A percentile compares a stretch with the other conserved stretches of the same genome.
Conservation (phyloP, 2,797 vertebrate genomes). For the Psittacula echo region DNA sequence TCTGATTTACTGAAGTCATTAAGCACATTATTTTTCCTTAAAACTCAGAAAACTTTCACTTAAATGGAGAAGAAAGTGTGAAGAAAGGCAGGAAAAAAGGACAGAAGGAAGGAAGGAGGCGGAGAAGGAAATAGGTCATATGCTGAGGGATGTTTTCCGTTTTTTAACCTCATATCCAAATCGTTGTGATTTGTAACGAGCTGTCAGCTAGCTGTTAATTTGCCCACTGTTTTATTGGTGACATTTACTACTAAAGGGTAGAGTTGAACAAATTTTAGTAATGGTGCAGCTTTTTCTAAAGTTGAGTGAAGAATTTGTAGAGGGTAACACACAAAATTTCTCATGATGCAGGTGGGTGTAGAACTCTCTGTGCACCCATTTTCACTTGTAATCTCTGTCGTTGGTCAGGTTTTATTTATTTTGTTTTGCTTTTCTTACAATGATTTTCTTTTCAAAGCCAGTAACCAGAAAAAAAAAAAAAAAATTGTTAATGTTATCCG, state of each 20-base stretch:
- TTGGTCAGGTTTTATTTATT: neutral
- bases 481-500: neutral
- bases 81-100: neutral
- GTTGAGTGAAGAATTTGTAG: neutral
- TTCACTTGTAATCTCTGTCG: neutral
- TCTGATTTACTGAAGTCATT: neutral
- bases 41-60: neutral
- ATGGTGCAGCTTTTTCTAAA: neutral
- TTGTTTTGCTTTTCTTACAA: neutral
- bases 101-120: neutral
- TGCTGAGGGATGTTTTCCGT: accelerated
- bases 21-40: neutral
- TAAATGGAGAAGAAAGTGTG: neutral
- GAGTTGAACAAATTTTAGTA: neutral
- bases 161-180: neutral
- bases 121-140: neutral
- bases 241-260: neutral
- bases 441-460: neutral
- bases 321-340: neutral
- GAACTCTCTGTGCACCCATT: neutral
- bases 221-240: neutral
- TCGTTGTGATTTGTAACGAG: neutral
- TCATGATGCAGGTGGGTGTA: neutral
- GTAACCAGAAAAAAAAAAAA: neutral
- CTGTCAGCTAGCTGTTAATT: neutral